Base-by-base conservation (phyloP, 2,888 invertebrate genomes). In the Oligia fasciuncula region DNA sequence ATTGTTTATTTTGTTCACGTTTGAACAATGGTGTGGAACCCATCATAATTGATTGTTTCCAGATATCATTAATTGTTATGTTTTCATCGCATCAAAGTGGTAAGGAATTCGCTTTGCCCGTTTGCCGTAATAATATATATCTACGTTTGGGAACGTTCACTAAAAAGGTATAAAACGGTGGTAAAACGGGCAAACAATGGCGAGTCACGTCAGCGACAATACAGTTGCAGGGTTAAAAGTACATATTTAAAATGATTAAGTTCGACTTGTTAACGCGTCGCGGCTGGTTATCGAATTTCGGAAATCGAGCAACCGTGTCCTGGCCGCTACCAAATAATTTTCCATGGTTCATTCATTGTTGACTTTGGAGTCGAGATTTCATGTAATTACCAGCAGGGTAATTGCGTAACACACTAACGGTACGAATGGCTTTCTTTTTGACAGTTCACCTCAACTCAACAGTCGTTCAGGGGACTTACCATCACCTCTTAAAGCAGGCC, bases 161-260 rank as follows among this genome's bases (percentile, higher is more conserved):
- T 86, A 88, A 90, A 88, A 89, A 89, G 90, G 92, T 90, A 93
- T 93, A 94, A 94, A 94, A 93, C 90, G 89, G 91, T 91, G 92
- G 89, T 90, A 88, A 89, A 86, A 88, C 87, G 88, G 91, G 91
- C 91, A 93, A 96, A 96, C 96, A 96, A 96, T 96, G 93, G 95
- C 90, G 91, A 93, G 92, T 93, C 92, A 91, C 91, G 91, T 90
- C 91, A 91, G 85, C 91, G 92, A 91, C 90, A 90, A 90, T 89
- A 91, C 91, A 90, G 92, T 92, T 91, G 87, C 90, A 91, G 91
- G 90, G 92, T 95, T 93, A 94, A 95, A 96, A 94, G 86, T 90
- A 93, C 93, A 93, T 94, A 95, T 95, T 95, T 94, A 95, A 95
- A 94, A 93, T 94, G 94, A 96, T 96, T 96, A 96, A 95, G 94